Evolutionary conservation across 2,113 vertebrate genomes (phyloP), one percentile per base, ranked within the genome.

Genomic region (Anoura caudifer): DNA sequence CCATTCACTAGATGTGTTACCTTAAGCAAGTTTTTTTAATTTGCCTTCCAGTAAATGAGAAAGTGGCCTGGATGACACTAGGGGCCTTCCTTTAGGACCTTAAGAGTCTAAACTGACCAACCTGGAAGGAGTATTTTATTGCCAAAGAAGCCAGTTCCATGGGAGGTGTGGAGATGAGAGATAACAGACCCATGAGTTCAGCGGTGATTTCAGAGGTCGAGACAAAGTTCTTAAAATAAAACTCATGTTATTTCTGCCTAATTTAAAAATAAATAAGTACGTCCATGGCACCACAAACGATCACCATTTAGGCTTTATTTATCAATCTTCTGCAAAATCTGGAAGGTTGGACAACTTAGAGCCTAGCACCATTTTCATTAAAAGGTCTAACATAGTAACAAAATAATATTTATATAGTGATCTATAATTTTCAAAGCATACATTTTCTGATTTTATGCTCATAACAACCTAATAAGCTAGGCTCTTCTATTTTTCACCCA

Each of bases 181-280:
- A 20, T 38, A 72, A 84, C 59, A 59, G 43, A 84, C 38, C 10
- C 2, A 1, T 43, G 31, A 75, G 3, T 33, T 38, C 43, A 33
- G 43, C 19, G 31, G 22, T 31, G 80, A 90, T 69, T 87, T 90
- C 70, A 83, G 69, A 81, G 63, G 43, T 8, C 26, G 22, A 47
- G 54, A 31, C n/a, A 92, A n/a, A 61, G 56, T 94, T 69, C 70
- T 90, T 77, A 88, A 88, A 90, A 54, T 85, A 83, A 79, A 89
- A 83, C 41, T 24, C 38, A 91, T 43, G 54, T 85, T 72, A 79
- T 73, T 81, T 72, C 54, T 92, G 47, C 59, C 52, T 43, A 67
- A 67, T 65, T 87, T 67, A 91, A 92, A 91, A 86, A 70, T 81
- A 86, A 73, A 43, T 59, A 89, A 73, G 41, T 67, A 13, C 43